Percentiles rank a stretch among this genome's conserved stretches.
These are phyloP conservation scores for Cinclus mexicanus DNA, from an alignment of 2,113 vertebrate species.

Conservation along the genomic window DNA sequence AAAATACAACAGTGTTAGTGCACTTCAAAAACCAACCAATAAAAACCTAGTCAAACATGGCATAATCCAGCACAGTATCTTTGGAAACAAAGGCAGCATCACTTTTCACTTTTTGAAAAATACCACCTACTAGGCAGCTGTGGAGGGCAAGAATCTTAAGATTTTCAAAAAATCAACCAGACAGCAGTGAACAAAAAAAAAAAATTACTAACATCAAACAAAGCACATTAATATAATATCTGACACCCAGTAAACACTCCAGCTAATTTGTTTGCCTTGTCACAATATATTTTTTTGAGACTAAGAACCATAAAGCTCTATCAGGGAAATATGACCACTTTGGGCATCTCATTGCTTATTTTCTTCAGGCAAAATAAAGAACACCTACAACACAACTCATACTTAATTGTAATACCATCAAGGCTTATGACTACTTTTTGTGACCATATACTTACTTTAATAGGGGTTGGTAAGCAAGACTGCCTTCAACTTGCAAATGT, in stretches of 20 bases:
- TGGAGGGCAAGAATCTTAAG: background rate
- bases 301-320: background rate
- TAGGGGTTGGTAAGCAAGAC: conserved; percentile 89
- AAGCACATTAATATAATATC: background rate
- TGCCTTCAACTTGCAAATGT: conserved; percentile 84
- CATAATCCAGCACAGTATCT: background rate
- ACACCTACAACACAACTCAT: background rate
- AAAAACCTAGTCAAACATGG: background rate
- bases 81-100: background rate
- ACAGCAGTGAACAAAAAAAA: background rate
- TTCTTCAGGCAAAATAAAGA: background rate
- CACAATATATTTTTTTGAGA: background rate
- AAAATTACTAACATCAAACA: background rate
- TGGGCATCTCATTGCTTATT: background rate
- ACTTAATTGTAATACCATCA: background rate
- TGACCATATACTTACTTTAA: conserved; percentile 85
- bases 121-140: background rate
- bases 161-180: background rate
- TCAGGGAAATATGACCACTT: background rate
- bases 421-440: background rate
- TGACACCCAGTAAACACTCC: background rate
- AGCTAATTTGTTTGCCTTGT: background rate
- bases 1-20: background rate
- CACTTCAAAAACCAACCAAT: background rate
- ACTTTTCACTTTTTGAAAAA: background rate